Evolutionary conservation across 2,113 vertebrate genomes (phyloP).

Genomic region (Scomber colias): DNA sequence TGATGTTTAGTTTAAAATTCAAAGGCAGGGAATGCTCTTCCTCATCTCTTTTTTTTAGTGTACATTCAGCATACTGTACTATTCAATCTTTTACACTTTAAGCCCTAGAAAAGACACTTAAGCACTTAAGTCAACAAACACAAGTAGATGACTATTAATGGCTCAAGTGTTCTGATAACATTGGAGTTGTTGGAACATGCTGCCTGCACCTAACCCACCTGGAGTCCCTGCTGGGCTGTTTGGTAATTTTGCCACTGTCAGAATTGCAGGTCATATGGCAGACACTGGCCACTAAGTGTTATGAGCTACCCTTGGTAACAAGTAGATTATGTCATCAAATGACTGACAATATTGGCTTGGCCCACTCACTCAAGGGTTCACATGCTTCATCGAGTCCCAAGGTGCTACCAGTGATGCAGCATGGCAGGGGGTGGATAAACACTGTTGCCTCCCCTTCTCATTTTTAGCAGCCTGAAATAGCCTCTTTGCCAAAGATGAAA

Average conservation of each 20-base stretch:
- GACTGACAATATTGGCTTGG: constrained; percentile 9
- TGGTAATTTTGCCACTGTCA: not conserved
- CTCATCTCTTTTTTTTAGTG: constrained; percentile 4
- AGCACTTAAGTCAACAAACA: not conserved
- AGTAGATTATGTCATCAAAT: not conserved
- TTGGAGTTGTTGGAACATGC: not conserved
- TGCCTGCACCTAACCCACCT: not conserved
- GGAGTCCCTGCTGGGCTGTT: too few species aligned
- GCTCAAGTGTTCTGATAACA: not conserved
- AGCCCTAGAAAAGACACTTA: too few species aligned
- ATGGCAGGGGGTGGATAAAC: not conserved
- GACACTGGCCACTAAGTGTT: too few species aligned
- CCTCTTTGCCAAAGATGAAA: constrained; percentile 11
- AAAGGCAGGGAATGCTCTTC: constrained; percentile 22
- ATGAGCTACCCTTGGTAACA: not conserved
- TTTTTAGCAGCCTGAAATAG: not conserved
- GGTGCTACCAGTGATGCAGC: constrained; percentile 1
- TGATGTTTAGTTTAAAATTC: constrained; percentile 32
- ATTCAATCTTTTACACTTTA: too few species aligned
- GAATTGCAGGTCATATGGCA: not conserved
- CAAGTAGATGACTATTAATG: not conserved
- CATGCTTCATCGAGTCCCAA: constrained; percentile 1
- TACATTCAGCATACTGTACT: too few species aligned
- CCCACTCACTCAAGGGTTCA: not conserved
- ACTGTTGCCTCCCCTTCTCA: too few species aligned